A percentile compares a stretch with the other conserved stretches of the same genome.
Conservation (phyloP, 2,113 vertebrate species). For the Trachemys scripta region DNA sequence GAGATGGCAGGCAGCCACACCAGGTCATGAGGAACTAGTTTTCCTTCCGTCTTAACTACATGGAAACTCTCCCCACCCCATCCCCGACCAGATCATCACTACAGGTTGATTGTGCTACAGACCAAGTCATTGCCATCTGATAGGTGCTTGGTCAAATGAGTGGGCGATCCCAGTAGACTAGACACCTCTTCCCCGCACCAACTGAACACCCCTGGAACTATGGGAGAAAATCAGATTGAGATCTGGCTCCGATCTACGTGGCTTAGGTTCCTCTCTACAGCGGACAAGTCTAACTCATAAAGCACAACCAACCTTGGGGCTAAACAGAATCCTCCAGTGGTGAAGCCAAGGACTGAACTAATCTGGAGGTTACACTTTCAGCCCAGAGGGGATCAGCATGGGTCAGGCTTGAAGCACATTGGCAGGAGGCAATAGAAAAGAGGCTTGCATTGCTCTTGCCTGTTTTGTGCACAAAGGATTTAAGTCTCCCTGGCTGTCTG, state of each 20-base stretch:
- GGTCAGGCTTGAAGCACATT: not conserved
- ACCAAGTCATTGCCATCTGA: not conserved
- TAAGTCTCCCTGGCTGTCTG: not conserved
- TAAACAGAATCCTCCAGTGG: rapidly evolving
- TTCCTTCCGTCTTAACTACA: not conserved
- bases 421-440: not conserved
- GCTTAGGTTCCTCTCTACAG: not conserved
- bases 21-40: not conserved
- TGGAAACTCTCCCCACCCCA: not conserved
- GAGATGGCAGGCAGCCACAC: not conserved
- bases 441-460: not conserved
- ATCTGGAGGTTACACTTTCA: not conserved
- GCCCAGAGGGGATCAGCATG: not conserved
- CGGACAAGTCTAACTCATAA: not conserved
- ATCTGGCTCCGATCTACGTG: not conserved
- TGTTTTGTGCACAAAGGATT: not conserved
- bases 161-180: not conserved
- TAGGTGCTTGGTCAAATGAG: not conserved
- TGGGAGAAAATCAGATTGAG: not conserved
- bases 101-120: not conserved
- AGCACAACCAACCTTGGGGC: not conserved
- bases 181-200: not conserved
- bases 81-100: not conserved
- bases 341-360: not conserved
- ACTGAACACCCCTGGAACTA: not conserved